Percentiles rank a stretch among this genome's conserved stretches.
Conservation (phyloP, 2,113 vertebrate species). For the Pomatorhinus ruficollis region DNA sequence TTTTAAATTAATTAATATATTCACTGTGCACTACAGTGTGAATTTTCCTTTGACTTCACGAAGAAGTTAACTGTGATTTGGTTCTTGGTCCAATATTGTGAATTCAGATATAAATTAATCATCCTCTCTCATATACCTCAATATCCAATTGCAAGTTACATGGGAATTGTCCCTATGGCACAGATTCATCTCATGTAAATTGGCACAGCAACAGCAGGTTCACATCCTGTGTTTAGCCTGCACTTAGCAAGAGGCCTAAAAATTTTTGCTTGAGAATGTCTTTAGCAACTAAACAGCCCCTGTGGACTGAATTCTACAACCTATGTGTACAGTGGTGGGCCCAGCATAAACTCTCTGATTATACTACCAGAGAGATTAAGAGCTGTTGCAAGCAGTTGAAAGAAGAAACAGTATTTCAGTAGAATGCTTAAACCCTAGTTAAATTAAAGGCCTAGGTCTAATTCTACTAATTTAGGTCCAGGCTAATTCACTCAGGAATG, state of each 20-base stretch:
- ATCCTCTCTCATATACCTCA: background rate
- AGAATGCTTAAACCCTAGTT: background rate
- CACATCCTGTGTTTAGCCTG: background rate
- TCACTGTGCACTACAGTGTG: background rate
- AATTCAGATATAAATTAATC: background rate
- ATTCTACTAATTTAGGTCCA: background rate
- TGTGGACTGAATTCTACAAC: background rate
- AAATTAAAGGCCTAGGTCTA: background rate
- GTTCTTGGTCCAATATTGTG: background rate
- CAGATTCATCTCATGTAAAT: background rate
- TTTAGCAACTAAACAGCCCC: background rate
- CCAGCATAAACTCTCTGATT: background rate
- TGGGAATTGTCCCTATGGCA: background rate
- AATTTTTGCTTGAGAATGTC: background rate
- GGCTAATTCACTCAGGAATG: background rate
- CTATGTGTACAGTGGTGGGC: fast-evolving
- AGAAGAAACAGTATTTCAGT: background rate
- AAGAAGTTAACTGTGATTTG: background rate
- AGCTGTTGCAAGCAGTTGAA: background rate
- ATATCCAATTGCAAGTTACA: background rate
- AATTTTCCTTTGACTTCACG: background rate
- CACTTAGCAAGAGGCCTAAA: background rate
- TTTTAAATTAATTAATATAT: background rate
- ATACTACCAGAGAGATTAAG: background rate
- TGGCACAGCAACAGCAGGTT: background rate